Percentiles rank a stretch among this genome's conserved stretches.
Evolutionary conservation across 2,888 invertebrate species (phyloP).

Genomic region (Platycheirus albimanus): DNA sequence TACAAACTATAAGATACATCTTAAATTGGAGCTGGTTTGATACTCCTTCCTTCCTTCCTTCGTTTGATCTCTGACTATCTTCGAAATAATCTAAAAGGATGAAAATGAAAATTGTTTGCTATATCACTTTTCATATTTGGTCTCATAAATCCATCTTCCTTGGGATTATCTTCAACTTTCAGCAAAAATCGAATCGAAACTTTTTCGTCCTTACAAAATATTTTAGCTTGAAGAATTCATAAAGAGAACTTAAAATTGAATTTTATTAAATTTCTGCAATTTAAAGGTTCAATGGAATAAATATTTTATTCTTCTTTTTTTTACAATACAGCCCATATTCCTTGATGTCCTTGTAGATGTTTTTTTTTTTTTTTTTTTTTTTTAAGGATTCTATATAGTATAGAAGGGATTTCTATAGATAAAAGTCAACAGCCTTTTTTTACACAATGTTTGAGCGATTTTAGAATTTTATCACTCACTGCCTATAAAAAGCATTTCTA

Average conservation of each 20-base stretch:
- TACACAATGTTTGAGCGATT: no score
- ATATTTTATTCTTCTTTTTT: not conserved
- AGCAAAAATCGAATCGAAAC: not conserved
- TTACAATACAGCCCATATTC: no score
- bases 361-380: no score
- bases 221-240: not conserved
- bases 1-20: conserved; percentile 1
- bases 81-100: conserved; percentile 30
- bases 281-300: not conserved
- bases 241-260: not conserved
- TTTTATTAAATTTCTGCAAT: conserved; percentile 14
- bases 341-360: no score
- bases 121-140: conserved; percentile 41
- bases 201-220: not conserved
- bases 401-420: no score
- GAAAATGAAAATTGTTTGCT: conserved; percentile 39
- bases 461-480: no score
- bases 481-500: not conserved
- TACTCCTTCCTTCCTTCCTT: not conserved
- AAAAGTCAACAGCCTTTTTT: conserved; percentile 4
- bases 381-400: no score
- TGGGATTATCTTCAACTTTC: conserved; percentile 43
- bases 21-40: not conserved
- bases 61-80: conserved; percentile 11
- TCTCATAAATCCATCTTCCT: conserved; percentile 46